phyloP scores from a whole-genome alignment of 2,888 invertebrate species.

The Ophonus ardosiacus region DNA sequence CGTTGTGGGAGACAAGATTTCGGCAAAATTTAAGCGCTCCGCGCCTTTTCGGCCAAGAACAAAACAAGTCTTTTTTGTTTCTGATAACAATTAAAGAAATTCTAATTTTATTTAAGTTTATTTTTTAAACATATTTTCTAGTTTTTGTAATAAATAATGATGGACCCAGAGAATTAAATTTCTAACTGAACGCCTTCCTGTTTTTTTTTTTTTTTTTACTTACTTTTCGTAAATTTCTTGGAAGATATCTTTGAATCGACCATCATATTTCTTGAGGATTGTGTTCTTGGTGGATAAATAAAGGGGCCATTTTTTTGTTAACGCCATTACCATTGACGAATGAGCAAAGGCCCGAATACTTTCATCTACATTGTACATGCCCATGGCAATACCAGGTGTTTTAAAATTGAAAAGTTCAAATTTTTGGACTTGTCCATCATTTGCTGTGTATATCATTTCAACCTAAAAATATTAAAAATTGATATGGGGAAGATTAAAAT shows the following conservation, averaged over 20 bases:
- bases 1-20: too few relatives aligned
- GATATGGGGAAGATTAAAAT: too few relatives aligned
- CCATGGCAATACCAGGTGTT: conserved; percentile 86
- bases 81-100: too few relatives aligned
- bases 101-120: too few relatives aligned
- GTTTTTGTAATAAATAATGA: too few relatives aligned
- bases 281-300: conserved; percentile 95
- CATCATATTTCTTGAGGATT: conserved; percentile 92
- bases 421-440: conserved; percentile 79
- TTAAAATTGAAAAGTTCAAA: conserved; percentile 85
- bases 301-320: conserved; percentile 92
- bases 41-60: too few relatives aligned
- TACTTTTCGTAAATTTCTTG: conserved; percentile 91
- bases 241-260: conserved; percentile 94
- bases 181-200: neutral
- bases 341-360: conserved; percentile 91
- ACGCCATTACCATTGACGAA: conserved; percentile 91
- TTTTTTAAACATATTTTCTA: too few relatives aligned
- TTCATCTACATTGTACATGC: conserved; percentile 95
- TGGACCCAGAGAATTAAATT: too few relatives aligned
- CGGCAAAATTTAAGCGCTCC: too few relatives aligned
- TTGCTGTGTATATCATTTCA: conserved; percentile 84
- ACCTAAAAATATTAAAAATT: conserved; percentile 75
- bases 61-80: too few relatives aligned
- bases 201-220: conserved; percentile 67